Evolutionary conservation across 2,888 invertebrate species (phyloP).

Genomic region (Margaritifera margaritifera): DNA sequence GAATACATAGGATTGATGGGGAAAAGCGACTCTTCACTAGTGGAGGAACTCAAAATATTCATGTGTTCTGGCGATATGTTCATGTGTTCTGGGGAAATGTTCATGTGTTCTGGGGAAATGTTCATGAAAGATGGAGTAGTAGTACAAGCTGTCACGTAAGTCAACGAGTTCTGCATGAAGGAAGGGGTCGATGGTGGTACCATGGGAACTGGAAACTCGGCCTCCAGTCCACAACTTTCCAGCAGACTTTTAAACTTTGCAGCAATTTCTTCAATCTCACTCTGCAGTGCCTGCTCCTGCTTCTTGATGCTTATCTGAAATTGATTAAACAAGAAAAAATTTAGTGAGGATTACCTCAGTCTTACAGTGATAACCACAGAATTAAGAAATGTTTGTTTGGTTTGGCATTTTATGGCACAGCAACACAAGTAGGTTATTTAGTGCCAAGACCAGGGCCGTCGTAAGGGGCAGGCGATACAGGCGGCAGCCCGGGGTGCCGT

Average conservation of each 20-base stretch:
- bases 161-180: slow-evolving; percentile 39
- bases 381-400: too few relatives aligned
- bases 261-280: slow-evolving; percentile 57
- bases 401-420: too few relatives aligned
- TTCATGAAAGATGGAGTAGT: slow-evolving; percentile 40
- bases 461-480: too few relatives aligned
- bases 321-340: too few relatives aligned
- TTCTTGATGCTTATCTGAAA: slow-evolving; percentile 56
- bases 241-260: slow-evolving; percentile 53
- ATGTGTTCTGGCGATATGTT: too few relatives aligned
- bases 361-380: too few relatives aligned
- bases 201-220: slow-evolving; percentile 36
- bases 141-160: slow-evolving; percentile 36
- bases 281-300: slow-evolving; percentile 48
- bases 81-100: slow-evolving; percentile 9
- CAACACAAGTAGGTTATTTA: too few relatives aligned
- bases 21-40: slow-evolving; percentile 29
- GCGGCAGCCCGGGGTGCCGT: too few relatives aligned
- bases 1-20: slow-evolving; percentile 16
- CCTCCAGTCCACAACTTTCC: slow-evolving; percentile 52
- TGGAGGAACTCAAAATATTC: slow-evolving; percentile 9
- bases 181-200: slow-evolving; percentile 44
- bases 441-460: too few relatives aligned
- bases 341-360: too few relatives aligned
- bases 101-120: slow-evolving; percentile 23